A percentile compares a stretch with the other conserved stretches of the same genome.
Evolutionary conservation across 2,888 invertebrate genomes (phyloP).

Genomic region (Nymphalis c-album): DNA sequence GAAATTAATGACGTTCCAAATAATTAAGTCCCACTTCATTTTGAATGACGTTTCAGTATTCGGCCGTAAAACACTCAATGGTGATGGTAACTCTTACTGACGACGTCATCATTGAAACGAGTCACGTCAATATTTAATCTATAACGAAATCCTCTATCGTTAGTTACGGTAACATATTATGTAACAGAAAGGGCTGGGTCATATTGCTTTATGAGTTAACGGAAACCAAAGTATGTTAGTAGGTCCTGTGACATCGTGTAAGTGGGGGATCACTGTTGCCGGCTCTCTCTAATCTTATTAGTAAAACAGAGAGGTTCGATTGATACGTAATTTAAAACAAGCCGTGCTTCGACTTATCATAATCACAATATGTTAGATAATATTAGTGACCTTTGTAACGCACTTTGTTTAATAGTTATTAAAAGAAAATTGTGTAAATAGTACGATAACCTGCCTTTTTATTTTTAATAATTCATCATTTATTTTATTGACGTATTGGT

Average conservation of each 20-base stretch:
- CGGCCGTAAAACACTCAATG: too few relatives aligned
- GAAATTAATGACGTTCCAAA: too few relatives aligned
- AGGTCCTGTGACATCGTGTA: slow-evolving; percentile 40
- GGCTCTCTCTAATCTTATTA: slow-evolving; percentile 22
- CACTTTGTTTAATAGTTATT: slow-evolving; percentile 35
- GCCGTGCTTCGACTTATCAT: slow-evolving; percentile 31
- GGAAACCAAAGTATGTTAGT: slow-evolving; percentile 46
- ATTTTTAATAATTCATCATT: too few relatives aligned
- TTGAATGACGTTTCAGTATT: too few relatives aligned
- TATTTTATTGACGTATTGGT: too few relatives aligned
- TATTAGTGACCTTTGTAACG: slow-evolving; percentile 63
- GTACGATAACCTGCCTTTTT: too few relatives aligned
- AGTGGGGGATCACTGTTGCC: neutral
- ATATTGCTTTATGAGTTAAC: slow-evolving; percentile 26
- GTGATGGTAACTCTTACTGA: neutral
- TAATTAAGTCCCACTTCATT: too few relatives aligned
- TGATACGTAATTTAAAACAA: slow-evolving; percentile 32
- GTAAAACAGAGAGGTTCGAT: slow-evolving; percentile 32
- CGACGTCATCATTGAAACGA: slow-evolving; percentile 1
- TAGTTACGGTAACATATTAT: slow-evolving; percentile 24
- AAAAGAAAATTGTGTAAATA: slow-evolving; percentile 26
- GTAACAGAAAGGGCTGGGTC: slow-evolving; percentile 34
- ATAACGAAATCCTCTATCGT: slow-evolving; percentile 15
- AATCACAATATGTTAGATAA: slow-evolving; percentile 65
- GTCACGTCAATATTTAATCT: slow-evolving; percentile 16